Evolutionary conservation across 1,140 invertebrate species (phyloP).

Genomic region (Theocolax elegans): DNA sequence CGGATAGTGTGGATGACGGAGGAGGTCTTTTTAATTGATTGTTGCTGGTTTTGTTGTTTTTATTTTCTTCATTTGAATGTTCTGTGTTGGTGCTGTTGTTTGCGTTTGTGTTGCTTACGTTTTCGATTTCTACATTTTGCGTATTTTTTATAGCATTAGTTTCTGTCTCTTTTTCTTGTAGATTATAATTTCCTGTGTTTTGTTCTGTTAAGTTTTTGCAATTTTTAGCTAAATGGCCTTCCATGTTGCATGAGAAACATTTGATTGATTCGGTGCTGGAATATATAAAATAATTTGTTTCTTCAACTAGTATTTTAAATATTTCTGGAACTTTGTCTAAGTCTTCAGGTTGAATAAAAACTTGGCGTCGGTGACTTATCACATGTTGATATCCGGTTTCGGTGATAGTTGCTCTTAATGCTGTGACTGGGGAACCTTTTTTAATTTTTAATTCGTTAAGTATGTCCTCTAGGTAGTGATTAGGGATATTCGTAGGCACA

Average conservation of each 20-base stretch:
- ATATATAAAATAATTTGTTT: background rate
- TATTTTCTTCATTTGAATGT: too few species aligned
- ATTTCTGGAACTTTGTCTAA: slow-evolving; percentile 11
- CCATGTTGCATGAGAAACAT: background rate
- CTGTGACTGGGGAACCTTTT: background rate
- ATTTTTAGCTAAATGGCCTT: background rate
- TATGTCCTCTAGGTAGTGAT: background rate
- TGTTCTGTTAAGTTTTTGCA: too few species aligned
- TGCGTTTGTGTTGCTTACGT: too few species aligned
- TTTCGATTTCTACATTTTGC: too few species aligned
- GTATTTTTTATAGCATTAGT: too few species aligned
- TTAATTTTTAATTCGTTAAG: background rate
- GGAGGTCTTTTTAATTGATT: too few species aligned
- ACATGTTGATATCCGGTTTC: slow-evolving; percentile 9
- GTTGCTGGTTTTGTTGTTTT: too few species aligned
- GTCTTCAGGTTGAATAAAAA: slow-evolving; percentile 1
- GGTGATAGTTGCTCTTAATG: background rate
- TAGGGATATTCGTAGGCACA: background rate
- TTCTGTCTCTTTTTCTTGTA: too few species aligned
- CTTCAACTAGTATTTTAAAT: background rate
- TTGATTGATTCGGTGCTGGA: too few species aligned
- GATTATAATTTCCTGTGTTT: too few species aligned
- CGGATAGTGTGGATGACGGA: too few species aligned
- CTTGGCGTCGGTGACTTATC: background rate
- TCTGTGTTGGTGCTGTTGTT: too few species aligned